Percentiles rank a stretch among this genome's conserved stretches.
Evolutionary conservation across 2,113 vertebrate genomes (phyloP).

Genomic region (Catharus fuscescens): DNA sequence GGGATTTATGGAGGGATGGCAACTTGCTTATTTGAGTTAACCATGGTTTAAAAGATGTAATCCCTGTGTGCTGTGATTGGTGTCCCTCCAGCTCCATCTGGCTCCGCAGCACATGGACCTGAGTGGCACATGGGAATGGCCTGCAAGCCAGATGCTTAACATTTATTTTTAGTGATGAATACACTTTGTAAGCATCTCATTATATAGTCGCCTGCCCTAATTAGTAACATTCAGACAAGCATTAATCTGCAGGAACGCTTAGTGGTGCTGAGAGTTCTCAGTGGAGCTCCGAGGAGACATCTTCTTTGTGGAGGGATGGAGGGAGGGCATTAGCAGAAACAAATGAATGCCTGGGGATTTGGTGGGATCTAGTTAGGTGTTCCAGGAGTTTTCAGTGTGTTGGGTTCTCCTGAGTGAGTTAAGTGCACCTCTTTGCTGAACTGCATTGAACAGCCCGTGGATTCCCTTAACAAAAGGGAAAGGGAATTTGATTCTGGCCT

Average conservation of each 20-base stretch:
- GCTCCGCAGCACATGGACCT: neutral
- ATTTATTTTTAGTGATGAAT: constrained; percentile 71
- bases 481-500: neutral
- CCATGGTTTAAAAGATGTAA: constrained; percentile 51
- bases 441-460: neutral
- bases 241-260: constrained; percentile 48
- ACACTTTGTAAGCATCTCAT: constrained; percentile 67
- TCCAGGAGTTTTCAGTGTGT: neutral
- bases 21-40: constrained; percentile 62
- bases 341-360: neutral
- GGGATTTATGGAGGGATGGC: constrained; percentile 54
- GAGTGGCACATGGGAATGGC: constrained; percentile 51
- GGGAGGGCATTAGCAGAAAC: neutral
- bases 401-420: neutral
- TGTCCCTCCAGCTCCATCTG: constrained; percentile 61
- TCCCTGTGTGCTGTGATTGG: constrained; percentile 9
- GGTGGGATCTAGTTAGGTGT: neutral
- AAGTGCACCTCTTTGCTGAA: neutral
- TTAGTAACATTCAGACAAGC: constrained; percentile 57
- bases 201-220: constrained; percentile 58
- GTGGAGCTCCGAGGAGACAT: constrained; percentile 5
- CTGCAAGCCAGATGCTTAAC: constrained; percentile 57
- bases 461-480: neutral
- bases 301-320: neutral
- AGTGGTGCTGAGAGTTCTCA: neutral